Percentiles rank a stretch among this genome's conserved stretches.
Conservation (phyloP, 2,888 invertebrate genomes). For the Cerceris rybyensis region DNA sequence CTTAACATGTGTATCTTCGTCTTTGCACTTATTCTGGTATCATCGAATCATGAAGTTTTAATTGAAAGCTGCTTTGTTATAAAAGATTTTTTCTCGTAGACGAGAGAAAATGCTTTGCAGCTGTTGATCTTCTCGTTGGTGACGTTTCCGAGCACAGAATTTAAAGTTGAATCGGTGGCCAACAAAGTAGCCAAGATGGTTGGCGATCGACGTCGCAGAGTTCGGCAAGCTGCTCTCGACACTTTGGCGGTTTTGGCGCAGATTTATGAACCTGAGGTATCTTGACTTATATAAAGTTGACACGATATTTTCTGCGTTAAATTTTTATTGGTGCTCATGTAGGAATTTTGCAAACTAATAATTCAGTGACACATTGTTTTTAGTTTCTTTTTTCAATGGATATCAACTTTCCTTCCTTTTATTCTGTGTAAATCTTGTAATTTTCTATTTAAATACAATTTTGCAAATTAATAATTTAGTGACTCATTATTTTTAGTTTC, state of each 20-base stretch:
- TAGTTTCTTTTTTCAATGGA: no score
- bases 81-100: conserved; percentile 76
- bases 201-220: conserved; percentile 87
- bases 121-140: conserved; percentile 89
- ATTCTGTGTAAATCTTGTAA: not conserved
- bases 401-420: not conserved
- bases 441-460: not conserved
- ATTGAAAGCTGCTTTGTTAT: not conserved
- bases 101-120: conserved; percentile 89
- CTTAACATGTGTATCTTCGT: no score
- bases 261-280: conserved; percentile 82
- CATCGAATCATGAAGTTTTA: not conserved
- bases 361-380: no score
- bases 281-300: no score
- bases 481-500: no score
- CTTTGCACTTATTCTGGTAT: not conserved
- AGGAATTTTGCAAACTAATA: no score
- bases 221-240: conserved; percentile 90
- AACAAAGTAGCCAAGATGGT: conserved; percentile 75
- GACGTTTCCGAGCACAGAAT: conserved; percentile 90
- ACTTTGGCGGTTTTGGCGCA: conserved; percentile 90
- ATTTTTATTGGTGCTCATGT: no score
- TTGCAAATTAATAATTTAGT: no score
- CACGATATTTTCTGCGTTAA: no score
- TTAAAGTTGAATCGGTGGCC: conserved; percentile 75